Base-by-base conservation (phyloP, 2,888 invertebrate species). In the Nudaria mundana region DNA sequence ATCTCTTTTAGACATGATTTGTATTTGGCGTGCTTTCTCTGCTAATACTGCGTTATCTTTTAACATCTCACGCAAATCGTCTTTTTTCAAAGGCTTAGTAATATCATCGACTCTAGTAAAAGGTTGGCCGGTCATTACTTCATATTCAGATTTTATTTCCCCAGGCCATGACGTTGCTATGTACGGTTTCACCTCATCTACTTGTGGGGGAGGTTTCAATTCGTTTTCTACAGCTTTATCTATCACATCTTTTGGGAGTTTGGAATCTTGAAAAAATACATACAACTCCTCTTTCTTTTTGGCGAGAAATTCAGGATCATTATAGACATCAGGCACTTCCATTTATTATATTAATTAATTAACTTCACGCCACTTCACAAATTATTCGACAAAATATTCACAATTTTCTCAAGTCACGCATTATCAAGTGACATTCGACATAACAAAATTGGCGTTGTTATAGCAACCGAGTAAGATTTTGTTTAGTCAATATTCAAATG, bases 71-170 rank as follows among this genome's bases (percentile, higher is more conserved):
- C 71, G 81, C 40, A 83, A 70, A 66, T 86, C 79, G 31, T 81
- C 73, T 0, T 33, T 30, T 1, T 72, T 64, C 8, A 84, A 52
- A 5, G 84, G 86, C 37, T 63, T 76, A 15, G 59, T 71, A n/a
- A 66, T 59, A 32, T 82, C 80, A 28, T 72, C 76, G 26, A 86
- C 51, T 35, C 73, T 52, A 4, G 83, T 83, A 48, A 88, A 88
- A 2, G 88, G 88, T 47, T 88, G 88, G 1, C 87, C 87, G 24
- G 80, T 72, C 87, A 88, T 84, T 3, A 88, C 81, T 52, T 87
- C 87, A 45, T 80, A 81, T 44, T 87, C 87, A 0, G 84, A 72
- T 52, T 76, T 80, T 1, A 80, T 53, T 46, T 72, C 68, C 1
- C 80, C 82, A 8, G 73, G 47, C 13, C 48, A 53, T 2, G 81